Evolutionary conservation across 2,113 vertebrate genomes (phyloP), one percentile per base, ranked within the genome.

Genomic region (Zeus faber): DNA sequence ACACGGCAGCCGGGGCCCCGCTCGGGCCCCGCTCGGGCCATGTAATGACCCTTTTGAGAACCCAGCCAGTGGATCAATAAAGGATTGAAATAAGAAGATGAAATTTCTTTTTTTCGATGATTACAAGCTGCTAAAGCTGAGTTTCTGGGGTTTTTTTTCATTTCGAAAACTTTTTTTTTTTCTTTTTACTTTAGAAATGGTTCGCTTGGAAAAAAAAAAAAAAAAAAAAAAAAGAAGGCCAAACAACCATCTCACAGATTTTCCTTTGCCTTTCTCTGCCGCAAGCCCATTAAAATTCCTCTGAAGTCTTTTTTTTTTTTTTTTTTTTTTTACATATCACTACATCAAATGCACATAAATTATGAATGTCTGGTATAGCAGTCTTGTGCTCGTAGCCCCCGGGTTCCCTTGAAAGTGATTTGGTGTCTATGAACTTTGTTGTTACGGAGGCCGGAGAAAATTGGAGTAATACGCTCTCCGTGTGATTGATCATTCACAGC

Each of bases 261-360:
- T 80, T 72, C 74, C 52, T 72, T 55, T 59, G 51, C 49, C 70
- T 26, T 75, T 64, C n/a, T 70, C 67, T 51, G 80, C 83, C 78
- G 84, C 70, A 61, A 80, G 72, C 85, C 83, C 71, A 90, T 90
- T 90, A 90, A 90, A 88, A 90, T 89, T 90, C 89, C 67, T 89
- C 84, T 71, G 86, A 90, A 85, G 85, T 87, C 77, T 81, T 46
- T 46, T 44, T 44, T 40, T 44, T 44, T 18, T 21, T 80, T 83
- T 46, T 46, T 44, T 44, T 49, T 27, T 26, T 62, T 85, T 72
- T 85, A 88, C 87, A 89, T 89, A 90, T 90, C 87, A 89, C 89
- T 79, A 89, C 86, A 90, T 90, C 88, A 89, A 87, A 85, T 89
- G 72, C 84, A 84, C 87, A 90, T 91, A 87, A 89, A 90, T 91